phyloP scores from a whole-genome alignment of 2,113 vertebrate genomes.

The Syngnathus scovelli region DNA sequence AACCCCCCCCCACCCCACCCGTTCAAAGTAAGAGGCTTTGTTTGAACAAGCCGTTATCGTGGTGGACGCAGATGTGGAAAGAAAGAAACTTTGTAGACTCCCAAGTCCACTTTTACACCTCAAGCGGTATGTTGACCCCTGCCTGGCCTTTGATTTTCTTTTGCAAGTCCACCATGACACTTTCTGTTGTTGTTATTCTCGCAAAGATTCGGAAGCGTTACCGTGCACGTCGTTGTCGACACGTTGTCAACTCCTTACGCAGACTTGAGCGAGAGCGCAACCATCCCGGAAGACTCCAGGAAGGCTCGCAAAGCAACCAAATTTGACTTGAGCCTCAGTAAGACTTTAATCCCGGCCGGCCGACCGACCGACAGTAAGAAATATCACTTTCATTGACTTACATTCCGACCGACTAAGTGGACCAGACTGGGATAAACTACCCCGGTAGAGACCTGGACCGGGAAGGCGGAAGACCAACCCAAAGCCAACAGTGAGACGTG shows the following conservation, averaged over 20 bases:
- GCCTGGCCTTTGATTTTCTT: not conserved
- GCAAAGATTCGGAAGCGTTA: not conserved
- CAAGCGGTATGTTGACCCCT: conserved; percentile 55
- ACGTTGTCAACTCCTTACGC: too few relatives aligned
- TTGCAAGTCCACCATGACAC: not conserved
- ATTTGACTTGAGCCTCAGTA: too few relatives aligned
- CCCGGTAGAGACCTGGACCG: not conserved
- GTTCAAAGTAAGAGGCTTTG: conserved; percentile 77
- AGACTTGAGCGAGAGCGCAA: too few relatives aligned
- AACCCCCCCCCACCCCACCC: conserved; percentile 63
- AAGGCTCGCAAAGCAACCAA: not conserved
- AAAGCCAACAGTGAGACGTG: too few relatives aligned
- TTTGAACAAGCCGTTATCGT: conserved; percentile 82
- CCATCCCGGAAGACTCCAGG: too few relatives aligned
- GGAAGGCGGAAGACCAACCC: not conserved
- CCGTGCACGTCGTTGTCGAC: not conserved
- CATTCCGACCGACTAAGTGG: too few relatives aligned
- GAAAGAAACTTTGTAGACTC: conserved; percentile 45
- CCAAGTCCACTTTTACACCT: conserved; percentile 37
- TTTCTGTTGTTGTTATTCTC: not conserved
- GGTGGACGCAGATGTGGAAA: conserved; percentile 83
- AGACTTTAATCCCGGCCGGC: too few relatives aligned
- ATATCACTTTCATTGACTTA: too few relatives aligned
- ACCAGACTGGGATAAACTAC: not conserved
- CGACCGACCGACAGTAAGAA: too few relatives aligned